Base-by-base conservation (phyloP, 1,140 invertebrate species). In the Drosophila fuyamai region DNA sequence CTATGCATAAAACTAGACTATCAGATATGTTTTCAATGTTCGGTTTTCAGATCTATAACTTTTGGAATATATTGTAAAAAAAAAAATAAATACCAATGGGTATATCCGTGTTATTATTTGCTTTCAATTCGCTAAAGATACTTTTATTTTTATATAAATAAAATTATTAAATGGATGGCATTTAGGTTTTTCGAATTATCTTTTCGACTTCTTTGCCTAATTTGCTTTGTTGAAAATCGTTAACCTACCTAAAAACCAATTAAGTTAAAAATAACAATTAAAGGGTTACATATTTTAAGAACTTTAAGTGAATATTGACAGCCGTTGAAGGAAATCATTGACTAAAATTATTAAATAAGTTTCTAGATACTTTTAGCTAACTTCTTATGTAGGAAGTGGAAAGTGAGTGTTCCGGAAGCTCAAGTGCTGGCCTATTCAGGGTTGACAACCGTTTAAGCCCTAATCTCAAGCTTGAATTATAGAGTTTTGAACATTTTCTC, bases 401-500 rank as follows among this genome's bases (percentile, higher is more conserved):
- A 66, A 38, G 35, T 27, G 38, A 43, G 18, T 44, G 18, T 44
- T n/a, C 12, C 16, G 23, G 12, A 29, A 36, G 32, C n/a, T 46
- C 14, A 16, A 38, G 4, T 29, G 18, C 16, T 10, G 18, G 58
- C 43, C n/a, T 29, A 40, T 23, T 38, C 18, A 18, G 55, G 56
- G 54, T 56, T 66, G 71, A 48, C 78, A 81, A 79, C 76, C 66
- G 46, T 35, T 18, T 65, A 44, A 36, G 48, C 18, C 46, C 48
- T 43, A 71, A 27, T 29, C 13, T 60, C 44, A 35, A 10, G 9
- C 23, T 51, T 23, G 12, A 38, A 44, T 38, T 92, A 92, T 13
- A 92, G 76, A 16, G 88, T 91, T 70, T 92, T 92, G 43, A 92
- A 91, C 81, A 92, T 92, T 57, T 92, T 92, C 5, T 94, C 93